Base-by-base conservation (phyloP, 2,797 vertebrate species). In the Smutsia gigantea region DNA sequence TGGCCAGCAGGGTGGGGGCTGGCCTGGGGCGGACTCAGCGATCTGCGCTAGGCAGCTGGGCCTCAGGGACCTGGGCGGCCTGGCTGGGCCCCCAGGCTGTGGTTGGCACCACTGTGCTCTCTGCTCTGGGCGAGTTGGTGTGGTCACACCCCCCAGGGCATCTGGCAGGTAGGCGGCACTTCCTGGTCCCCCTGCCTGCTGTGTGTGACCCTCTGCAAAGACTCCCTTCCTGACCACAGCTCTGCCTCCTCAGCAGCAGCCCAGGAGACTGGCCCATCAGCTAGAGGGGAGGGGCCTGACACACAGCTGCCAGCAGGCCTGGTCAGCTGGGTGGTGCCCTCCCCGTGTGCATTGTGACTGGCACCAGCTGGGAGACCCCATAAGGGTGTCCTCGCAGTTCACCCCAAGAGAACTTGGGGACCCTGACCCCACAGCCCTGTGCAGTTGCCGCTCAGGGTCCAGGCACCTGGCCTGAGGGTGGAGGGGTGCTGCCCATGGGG, bases 331-430 rank as follows among this genome's bases (percentile, higher is more conserved):
- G 53, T 4, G 15, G 21, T 6, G 15, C 31, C 39, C 49, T 12
- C 0, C 27, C 37, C 17, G 23, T 1, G 0, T 4, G 17, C n/a
- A 14, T 13, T 29, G 0, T 53, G n/a, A 14, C 15, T 10, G 71
- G 42, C 42, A 37, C 23, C 2, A 7, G n/a, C 42, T 23, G 42
- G 71, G 42, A 37, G 31, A 21, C 31, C 11, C 0, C 0, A 5
- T 14, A 23, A 53, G 46, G 87, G 53, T 53, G 72, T 5, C 59
- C 25, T 14, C 3, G 4, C 0, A 10, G 4, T 29, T 29, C n/a
- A 1, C 10, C 23, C 14, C n/a, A 15, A n/a, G 71, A 61, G 55
- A 31, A 31, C 17, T 2, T 5, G 1, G 42, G 31, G 59, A 4
- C 59, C 57, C 57, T 14, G 2, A 29, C 7, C 27, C 25, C 46